phyloP scores from a whole-genome alignment of 1,140 invertebrate species.

The Nasonia longicornis region DNA sequence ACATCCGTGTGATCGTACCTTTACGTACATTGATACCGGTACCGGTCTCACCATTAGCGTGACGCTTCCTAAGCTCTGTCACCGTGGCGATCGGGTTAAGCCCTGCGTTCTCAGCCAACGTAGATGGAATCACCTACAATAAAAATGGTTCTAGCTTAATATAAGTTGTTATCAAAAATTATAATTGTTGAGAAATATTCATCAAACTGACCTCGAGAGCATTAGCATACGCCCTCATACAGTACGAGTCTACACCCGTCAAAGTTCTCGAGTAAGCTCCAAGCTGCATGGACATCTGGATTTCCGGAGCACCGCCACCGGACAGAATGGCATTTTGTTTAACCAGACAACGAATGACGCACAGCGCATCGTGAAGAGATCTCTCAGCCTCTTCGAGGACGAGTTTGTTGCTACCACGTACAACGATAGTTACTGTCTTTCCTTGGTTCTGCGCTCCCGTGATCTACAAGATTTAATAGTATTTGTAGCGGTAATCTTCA shows the following conservation, averaged over 20 bases:
- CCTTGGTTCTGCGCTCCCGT: constrained; percentile 92
- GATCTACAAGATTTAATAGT: constrained; percentile 70
- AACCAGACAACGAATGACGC: constrained; percentile 96
- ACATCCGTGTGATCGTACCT: constrained; percentile 95
- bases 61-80: constrained; percentile 94
- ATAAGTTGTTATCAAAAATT: constrained; percentile 1
- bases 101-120: constrained; percentile 99
- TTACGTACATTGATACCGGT: constrained; percentile 98
- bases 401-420: constrained; percentile 97
- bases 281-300: constrained; percentile 90
- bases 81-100: constrained; percentile 97
- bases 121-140: constrained; percentile 84
- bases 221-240: constrained; percentile 93
- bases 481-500: neutral
- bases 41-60: constrained; percentile 85
- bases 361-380: constrained; percentile 98
- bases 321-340: constrained; percentile 92
- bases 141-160: neutral
- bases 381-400: constrained; percentile 95
- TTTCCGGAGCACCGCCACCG: constrained; percentile 98
- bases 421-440: constrained; percentile 91
- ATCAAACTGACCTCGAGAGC: constrained; percentile 84
- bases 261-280: constrained; percentile 85
- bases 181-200: neutral
- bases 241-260: constrained; percentile 94